These are phyloP conservation scores for Panurus biarmicus DNA, from an alignment of 2,113 vertebrate genomes.

Conservation along the genomic window DNA sequence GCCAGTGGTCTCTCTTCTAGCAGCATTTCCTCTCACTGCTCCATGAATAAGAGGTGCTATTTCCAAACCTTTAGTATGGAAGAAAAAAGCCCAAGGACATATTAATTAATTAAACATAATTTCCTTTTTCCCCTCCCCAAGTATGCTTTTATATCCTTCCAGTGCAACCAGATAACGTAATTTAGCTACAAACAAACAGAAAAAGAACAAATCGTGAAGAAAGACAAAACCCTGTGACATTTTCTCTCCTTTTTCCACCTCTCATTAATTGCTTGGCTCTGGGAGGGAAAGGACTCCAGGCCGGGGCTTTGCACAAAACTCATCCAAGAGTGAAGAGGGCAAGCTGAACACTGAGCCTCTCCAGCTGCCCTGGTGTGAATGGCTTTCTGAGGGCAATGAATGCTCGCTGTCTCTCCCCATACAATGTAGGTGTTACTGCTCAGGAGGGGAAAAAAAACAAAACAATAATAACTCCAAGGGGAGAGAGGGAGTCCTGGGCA, in stretches of 20 bases:
- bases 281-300: conserved; percentile 41
- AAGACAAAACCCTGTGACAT: background rate
- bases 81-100: background rate
- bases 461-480: conserved; percentile 31
- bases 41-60: background rate
- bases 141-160: background rate
- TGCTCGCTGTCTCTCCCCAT: conserved; percentile 49
- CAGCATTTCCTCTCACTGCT: background rate
- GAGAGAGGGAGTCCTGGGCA: background rate
- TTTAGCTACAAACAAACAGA: background rate
- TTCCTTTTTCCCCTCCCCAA: background rate
- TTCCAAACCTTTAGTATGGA: conserved; percentile 9
- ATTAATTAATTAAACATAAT: background rate
- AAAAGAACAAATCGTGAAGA: background rate
- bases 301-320: conserved; percentile 72
- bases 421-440: conserved; percentile 72
- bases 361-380: conserved; percentile 74
- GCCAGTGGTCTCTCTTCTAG: background rate
- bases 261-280: conserved; percentile 31
- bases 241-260: background rate
- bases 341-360: conserved; percentile 59
- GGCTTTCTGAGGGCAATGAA: conserved; percentile 61
- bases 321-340: conserved; percentile 77
- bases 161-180: background rate
- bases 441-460: conserved; percentile 37